Base-by-base conservation (phyloP, 2,113 vertebrate species). In the Microcebus jonahi region DNA sequence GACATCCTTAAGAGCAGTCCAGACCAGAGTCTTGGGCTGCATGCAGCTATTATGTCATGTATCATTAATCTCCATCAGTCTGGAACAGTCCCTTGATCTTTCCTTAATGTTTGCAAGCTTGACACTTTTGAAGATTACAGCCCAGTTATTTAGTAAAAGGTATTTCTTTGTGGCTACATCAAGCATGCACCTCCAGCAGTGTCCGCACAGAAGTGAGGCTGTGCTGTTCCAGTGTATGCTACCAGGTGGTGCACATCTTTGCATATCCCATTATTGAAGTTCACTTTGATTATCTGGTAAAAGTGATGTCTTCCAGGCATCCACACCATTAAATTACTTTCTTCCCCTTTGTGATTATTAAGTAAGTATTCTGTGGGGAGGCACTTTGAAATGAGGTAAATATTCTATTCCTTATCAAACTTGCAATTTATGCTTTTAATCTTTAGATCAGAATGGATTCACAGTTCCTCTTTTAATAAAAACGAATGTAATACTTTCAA, bases 361-460 rank as follows among this genome's bases (percentile, higher is more conserved):
- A 65, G 27, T 21, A 31, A 65, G 27, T 21, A 31, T 11, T 70
- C 71, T 91, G 29, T 53, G 57, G 15, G 48, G 65, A 93, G 45
- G 63, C 61, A 90, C 53, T 93, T 21, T 71, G n/a, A 89, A 48
- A 79, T 3, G 9, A 59, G n/a, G 59, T 61, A 85, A 91, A 81
- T 67, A 92, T 42, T 79, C 14, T 31, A 85, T 39, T 86, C 6
- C 23, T 71, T 31, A 94, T 42, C 55, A 93, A 77, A 89, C 36
- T 86, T 94, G 45, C 36, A 86, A 55, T 45, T 84, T 57, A 94
- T 29, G 90, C 65, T 91, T 55, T 92, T 70, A 76, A 34, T 53
- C 80, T 89, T 93, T 71, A 82, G n/a, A 79, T 91, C 14, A 84
- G 29, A 57, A 75, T 65, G 42, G 61, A 68, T 48, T 90, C 57